Conservation (phyloP, 2,888 invertebrate species). For the Apamea anceps region DNA sequence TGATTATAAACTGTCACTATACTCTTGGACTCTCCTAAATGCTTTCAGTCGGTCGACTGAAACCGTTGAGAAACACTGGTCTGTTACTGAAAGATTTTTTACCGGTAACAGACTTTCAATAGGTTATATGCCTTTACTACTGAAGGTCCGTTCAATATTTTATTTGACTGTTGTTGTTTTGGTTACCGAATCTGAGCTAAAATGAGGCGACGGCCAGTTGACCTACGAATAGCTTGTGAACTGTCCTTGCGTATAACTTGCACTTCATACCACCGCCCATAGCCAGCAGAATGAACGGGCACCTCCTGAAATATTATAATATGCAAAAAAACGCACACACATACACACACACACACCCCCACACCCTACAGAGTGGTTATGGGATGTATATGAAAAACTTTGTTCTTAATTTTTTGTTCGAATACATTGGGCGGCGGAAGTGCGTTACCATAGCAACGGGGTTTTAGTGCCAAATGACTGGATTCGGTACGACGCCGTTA, state of each 20-base stretch:
- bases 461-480: conserved; percentile 61
- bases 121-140: not conserved
- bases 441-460: conserved; percentile 45
- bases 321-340: conserved; percentile 55
- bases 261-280: conserved; percentile 43
- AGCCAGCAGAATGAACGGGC: conserved; percentile 70
- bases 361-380: conserved; percentile 77
- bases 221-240: too few species aligned
- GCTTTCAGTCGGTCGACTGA: not conserved
- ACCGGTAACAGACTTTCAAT: not conserved
- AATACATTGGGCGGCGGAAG: conserved; percentile 42
- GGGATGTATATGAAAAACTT: conserved; percentile 76
- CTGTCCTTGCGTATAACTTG: conserved; percentile 51
- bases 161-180: too few species aligned
- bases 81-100: not conserved
- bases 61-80: not conserved
- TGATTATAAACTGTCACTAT: not conserved
- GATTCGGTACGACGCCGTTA: conserved; percentile 26
- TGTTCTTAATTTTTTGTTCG: conserved; percentile 69
- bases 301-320: conserved; percentile 84
- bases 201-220: not conserved
- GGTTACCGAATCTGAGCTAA: too few species aligned
- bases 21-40: not conserved
- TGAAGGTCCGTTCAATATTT: too few species aligned
- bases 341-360: conserved; percentile 68